Base-by-base conservation (phyloP, 1,140 invertebrate genomes). In the Pygmarrhopalites habei region DNA sequence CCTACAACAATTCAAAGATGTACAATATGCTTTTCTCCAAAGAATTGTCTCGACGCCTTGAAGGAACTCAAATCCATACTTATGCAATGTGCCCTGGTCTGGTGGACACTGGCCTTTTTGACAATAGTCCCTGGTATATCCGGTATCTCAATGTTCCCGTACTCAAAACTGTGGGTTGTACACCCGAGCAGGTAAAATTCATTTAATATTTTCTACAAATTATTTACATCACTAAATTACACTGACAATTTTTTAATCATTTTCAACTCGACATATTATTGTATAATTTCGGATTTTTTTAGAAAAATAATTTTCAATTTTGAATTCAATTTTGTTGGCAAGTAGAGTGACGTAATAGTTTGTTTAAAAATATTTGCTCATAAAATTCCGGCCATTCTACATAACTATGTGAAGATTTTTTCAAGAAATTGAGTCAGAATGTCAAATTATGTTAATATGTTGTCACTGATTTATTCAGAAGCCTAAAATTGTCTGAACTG, bases 41-140 rank as follows among this genome's bases (percentile, higher is more conserved):
- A 28, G 71, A 75, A 55, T 63, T 78, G n/a, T 69, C 71, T 2
- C 72, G 72, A 35, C 68, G 71, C 7, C 57, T 74, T 1, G 43
- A 74, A 66, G 75, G 72, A 60, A 69, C 72, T 25, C 73, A 75
- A 52, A 73, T 82, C 0, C 75, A 72, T 23, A 75, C 78, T 25
- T 79, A 80, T 69, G 71, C 74, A 47, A 70, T 78, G 19, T 77
- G 80, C 62, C 81, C 81, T 23, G 81, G 81, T 2, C 73, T 81
- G 44, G 77, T 77, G 15, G 75, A 76, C 41, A 80, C 80, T 4
- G 35, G 26, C 30, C 57, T n/a, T 12, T 52, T 41, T 23, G 23
- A n/a, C 23, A 30, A 43, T 23, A 17, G 23, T 46, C 2, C 60
- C 69, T 17, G 5, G 25, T 52, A 7, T 7, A 15, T 28, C 14